phyloP scores from a whole-genome alignment of 2,888 invertebrate genomes.

The Choreutis nemorana region DNA sequence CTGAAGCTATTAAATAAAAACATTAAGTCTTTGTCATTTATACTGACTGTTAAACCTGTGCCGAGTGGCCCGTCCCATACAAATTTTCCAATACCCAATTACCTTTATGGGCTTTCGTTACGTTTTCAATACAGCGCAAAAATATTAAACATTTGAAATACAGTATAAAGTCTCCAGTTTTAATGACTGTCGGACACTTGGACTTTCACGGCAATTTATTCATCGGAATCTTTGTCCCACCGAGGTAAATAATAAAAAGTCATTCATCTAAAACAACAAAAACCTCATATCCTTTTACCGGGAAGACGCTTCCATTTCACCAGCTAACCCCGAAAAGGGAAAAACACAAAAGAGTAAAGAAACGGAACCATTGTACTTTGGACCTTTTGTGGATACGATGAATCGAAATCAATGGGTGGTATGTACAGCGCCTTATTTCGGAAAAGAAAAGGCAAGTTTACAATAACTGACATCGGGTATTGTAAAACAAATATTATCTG shows the following conservation, averaged over 20 bases:
- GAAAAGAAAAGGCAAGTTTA: slow-evolving; percentile 9
- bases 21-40: too few relatives aligned
- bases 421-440: slow-evolving; percentile 12
- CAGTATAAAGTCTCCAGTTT: too few relatives aligned
- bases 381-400: slow-evolving; percentile 24
- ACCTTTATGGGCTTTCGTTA: too few relatives aligned
- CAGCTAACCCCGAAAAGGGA: slow-evolving; percentile 22
- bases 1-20: too few relatives aligned
- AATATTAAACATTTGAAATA: too few relatives aligned
- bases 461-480: slow-evolving; percentile 28
- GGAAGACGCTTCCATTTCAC: slow-evolving; percentile 37
- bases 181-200: too few relatives aligned
- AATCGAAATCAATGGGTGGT: slow-evolving; percentile 31
- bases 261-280: slow-evolving; percentile 43
- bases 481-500: slow-evolving; percentile 31
- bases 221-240: slow-evolving; percentile 24
- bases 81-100: too few relatives aligned
- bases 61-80: too few relatives aligned
- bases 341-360: slow-evolving; percentile 43
- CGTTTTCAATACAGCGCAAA: too few relatives aligned
- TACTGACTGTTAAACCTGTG: too few relatives aligned
- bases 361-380: slow-evolving; percentile 33
- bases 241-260: slow-evolving; percentile 31
- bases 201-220: too few relatives aligned
- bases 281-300: slow-evolving; percentile 33